Percentiles rank a stretch among this genome's conserved stretches.
Evolutionary conservation across 1,140 invertebrate genomes (phyloP).

Genomic region (Euura lappo): DNA sequence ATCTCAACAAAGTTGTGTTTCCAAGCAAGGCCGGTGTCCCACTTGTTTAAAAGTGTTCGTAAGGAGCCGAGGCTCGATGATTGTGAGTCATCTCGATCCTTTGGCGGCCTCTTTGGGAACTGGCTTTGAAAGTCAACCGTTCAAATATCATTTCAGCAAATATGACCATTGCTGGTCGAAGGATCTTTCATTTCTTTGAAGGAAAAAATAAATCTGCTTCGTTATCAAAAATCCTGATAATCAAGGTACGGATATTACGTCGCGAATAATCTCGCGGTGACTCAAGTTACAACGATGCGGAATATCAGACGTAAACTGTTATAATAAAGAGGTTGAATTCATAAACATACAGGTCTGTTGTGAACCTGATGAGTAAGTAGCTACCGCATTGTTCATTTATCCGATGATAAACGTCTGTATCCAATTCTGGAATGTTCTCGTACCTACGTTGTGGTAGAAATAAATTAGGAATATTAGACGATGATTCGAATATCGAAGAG

Average conservation of each 20-base stretch:
- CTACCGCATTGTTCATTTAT: neutral
- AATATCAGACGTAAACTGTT: neutral
- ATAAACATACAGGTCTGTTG: neutral
- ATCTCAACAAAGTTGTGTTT: conserved; percentile 7
- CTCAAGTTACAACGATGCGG: neutral
- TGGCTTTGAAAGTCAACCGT: conserved; percentile 1
- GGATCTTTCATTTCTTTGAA: too few species aligned
- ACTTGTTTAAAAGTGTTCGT: neutral
- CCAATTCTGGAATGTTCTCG: neutral
- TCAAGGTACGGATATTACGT: too few species aligned
- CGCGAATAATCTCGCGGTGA: neutral
- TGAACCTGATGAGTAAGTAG: neutral
- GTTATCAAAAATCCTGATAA: too few species aligned
- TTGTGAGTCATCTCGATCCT: neutral
- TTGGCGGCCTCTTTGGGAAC: neutral
- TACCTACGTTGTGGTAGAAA: too few species aligned
- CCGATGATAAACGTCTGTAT: neutral
- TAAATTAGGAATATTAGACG: too few species aligned
- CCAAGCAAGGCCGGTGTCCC: neutral
- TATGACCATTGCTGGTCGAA: too few species aligned
- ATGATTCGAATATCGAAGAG: too few species aligned
- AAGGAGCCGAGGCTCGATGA: neutral
- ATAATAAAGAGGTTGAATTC: neutral
- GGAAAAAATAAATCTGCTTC: too few species aligned
- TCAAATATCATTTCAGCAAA: neutral